Base-by-base conservation (phyloP, 2,113 vertebrate genomes). In the Pterocles burchelli region DNA sequence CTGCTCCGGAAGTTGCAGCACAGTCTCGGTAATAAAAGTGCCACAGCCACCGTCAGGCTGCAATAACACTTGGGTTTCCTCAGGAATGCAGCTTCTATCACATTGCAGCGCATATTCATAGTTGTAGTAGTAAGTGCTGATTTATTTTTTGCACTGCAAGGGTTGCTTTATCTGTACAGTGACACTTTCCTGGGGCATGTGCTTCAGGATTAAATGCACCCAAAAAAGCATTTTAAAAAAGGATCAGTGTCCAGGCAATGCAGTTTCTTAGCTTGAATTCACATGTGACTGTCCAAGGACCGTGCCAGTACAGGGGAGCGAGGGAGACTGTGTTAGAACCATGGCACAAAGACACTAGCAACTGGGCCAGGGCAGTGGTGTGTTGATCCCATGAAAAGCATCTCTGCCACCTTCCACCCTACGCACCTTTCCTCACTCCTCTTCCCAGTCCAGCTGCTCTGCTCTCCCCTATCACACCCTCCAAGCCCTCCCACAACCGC, bases 121-220 rank as follows among this genome's bases (percentile, higher is more conserved):
- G 66, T 1, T 1, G 0, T 6, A 63, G 25, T 17, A 57, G 15
- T 21, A 82, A 52, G 48, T 2, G 22, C 24, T n/a, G 54, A 51
- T 72, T 85, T 61, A 45, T 49, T 65, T 65, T 75, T 11, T 24
- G 26, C 46, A 61, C 26, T 68, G 10, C 41, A 79, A 79, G 13
- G 7, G 28, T 17, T 83, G 71, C 17, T 91, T 88, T 58, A 52
- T 67, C 43, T 85, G 36, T 17, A 29, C 22, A 7, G 1, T n/a
- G 59, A 58, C n/a, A 62, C 51, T 81, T 83, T 13, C 16, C 51
- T 31, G 34, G 14, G 14, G 73, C 2, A 2, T 2, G 8, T 3
- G 8, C 46, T 66, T 55, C 33, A 65, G 62, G 24, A 83, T 22
- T 29, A 68, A 74, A 88, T 11, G 25, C 13, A 41, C 28, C 25